Conservation (phyloP, 2,888 invertebrate genomes). For the Leucophora obtusa region DNA sequence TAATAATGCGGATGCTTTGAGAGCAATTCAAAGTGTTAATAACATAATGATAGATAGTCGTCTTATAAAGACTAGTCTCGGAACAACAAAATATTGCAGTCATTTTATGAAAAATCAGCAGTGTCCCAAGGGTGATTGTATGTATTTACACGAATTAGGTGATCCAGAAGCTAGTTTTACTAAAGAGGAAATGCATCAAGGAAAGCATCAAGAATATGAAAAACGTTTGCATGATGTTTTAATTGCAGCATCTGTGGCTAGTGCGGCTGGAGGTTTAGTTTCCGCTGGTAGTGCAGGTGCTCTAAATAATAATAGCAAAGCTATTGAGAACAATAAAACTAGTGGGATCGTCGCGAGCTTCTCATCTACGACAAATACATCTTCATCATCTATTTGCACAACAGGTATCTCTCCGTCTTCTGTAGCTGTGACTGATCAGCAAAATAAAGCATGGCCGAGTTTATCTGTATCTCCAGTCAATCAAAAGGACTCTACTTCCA, state of each 20-base stretch:
- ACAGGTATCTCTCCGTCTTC: constrained; percentile 63
- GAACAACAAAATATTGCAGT: constrained; percentile 99
- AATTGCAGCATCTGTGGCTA: constrained; percentile 77
- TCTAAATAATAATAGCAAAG: constrained; percentile 53
- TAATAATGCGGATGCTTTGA: constrained; percentile 93
- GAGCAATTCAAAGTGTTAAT: constrained; percentile 98
- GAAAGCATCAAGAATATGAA: constrained; percentile 98
- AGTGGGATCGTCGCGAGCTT: constrained; percentile 65
- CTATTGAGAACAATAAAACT: constrained; percentile 41
- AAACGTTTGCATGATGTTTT: constrained; percentile 91
- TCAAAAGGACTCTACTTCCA: constrained; percentile 71
- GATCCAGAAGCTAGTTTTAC: constrained; percentile 95
- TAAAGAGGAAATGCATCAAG: constrained; percentile 99
- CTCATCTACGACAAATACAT: constrained; percentile 65
- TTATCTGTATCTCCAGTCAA: constrained; percentile 81
- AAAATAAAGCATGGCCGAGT: constrained; percentile 88
- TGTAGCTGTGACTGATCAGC: constrained; percentile 70
- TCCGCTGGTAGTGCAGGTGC: constrained; percentile 21
- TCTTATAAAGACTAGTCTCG: constrained; percentile 97
- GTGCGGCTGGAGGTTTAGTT: constrained; percentile 67
- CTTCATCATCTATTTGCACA: constrained; percentile 47
- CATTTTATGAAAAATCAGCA: constrained; percentile 99
- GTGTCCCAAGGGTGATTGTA: constrained; percentile 99
- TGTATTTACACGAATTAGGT: constrained; percentile 99
- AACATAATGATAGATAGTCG: constrained; percentile 97